Conservation (phyloP, 1,140 invertebrate species). For the Sarcophaga bullata region DNA sequence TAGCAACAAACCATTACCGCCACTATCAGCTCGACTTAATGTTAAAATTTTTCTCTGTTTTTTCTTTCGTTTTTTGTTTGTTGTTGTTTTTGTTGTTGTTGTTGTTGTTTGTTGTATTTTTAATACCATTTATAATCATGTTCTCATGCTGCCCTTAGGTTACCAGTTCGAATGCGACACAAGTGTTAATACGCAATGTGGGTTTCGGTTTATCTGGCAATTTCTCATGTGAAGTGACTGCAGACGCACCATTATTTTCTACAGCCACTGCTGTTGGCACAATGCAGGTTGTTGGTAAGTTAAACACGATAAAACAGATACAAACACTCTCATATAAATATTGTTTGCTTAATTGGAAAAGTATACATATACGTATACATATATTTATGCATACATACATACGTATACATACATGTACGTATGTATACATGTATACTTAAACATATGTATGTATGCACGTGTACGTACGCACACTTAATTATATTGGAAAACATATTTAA, state of each 20-base stretch:
- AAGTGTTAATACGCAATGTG: conserved; percentile 78
- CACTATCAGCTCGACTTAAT: no score
- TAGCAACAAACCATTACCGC: no score
- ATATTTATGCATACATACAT: neutral
- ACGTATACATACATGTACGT: neutral
- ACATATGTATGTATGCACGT: no score
- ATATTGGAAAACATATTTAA: no score
- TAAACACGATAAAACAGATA: neutral
- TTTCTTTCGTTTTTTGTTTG: no score
- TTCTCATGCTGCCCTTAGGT: conserved; percentile 66
- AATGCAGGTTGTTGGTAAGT: conserved; percentile 82
- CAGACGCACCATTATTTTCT: conserved; percentile 79
- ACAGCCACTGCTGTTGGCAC: conserved; percentile 73
- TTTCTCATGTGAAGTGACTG: conserved; percentile 87
- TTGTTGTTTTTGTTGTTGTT: no score
- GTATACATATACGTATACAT: neutral
- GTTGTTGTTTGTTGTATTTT: no score
- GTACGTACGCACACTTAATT: no score
- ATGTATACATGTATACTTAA: no score
- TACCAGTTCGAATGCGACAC: conserved; percentile 78
- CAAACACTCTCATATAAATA: neutral
- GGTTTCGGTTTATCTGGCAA: conserved; percentile 80
- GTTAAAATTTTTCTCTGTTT: no score
- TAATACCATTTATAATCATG: conserved; percentile 4
- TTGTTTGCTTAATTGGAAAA: neutral